A percentile compares a stretch with the other conserved stretches of the same genome.
These are phyloP conservation scores for Zoroaster sp. DNA, from an alignment of 53 echinoderm and acorn worm genomes.

Conservation along the genomic window DNA sequence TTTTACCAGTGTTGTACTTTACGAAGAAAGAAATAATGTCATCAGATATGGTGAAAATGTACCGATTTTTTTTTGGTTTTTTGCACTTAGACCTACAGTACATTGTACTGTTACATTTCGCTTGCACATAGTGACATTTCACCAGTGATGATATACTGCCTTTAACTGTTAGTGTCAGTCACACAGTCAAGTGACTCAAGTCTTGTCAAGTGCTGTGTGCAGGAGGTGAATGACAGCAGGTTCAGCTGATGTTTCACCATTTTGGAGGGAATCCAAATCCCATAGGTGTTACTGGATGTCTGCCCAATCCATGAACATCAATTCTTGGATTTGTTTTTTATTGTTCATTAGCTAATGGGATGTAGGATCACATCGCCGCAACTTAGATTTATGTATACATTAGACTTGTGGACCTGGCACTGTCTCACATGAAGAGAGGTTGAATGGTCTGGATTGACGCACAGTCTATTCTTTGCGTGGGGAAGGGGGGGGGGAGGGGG, in stretches of 20 bases:
- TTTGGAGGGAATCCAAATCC: neutral
- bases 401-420: neutral
- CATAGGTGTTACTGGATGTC: neutral
- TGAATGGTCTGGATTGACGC: neutral
- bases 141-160: neutral
- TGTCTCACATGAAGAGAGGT: neutral
- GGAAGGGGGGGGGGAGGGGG: neutral
- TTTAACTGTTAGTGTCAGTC: neutral
- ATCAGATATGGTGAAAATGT: too few species aligned
- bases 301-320: neutral
- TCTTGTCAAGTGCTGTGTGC: neutral
- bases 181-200: neutral
- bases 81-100: too few species aligned
- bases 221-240: neutral
- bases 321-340: neutral
- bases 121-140: neutral
- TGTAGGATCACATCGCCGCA: neutral
- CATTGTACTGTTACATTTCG: too few species aligned
- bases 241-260: neutral
- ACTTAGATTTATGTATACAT: neutral
- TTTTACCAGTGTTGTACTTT: too few species aligned
- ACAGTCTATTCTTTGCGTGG: neutral
- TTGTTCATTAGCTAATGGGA: conserved; percentile 34
- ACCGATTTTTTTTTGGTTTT: too few species aligned
- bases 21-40: too few species aligned